phyloP scores from a whole-genome alignment of 1,140 invertebrate species.

The Megalopta genalis region DNA sequence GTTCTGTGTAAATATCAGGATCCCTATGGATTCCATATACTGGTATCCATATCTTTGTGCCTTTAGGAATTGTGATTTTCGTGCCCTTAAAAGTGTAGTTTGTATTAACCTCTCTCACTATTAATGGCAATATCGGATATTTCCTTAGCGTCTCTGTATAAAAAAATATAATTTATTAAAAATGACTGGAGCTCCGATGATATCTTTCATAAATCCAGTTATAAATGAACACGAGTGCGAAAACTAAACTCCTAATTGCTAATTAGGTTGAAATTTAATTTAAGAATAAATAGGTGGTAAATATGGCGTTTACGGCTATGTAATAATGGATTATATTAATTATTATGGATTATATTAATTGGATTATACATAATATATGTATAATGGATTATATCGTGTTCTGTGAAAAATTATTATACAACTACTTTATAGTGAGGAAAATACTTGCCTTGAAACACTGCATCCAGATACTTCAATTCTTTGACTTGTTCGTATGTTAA shows the following conservation, averaged over 20 bases:
- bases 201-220: background rate
- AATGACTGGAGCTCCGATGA: background rate
- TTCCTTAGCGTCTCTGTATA: constrained; percentile 83
- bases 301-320: no score
- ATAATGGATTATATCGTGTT: no score
- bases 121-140: constrained; percentile 80
- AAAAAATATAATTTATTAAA: background rate
- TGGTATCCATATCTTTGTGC: constrained; percentile 76
- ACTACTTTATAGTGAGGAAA: background rate
- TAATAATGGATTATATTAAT: no score
- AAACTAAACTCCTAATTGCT: no score
- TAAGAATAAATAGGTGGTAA: no score
- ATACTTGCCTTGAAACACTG: constrained; percentile 62
- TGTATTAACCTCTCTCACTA: constrained; percentile 76
- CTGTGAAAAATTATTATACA: no score
- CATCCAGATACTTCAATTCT: constrained; percentile 68
- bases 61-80: constrained; percentile 73
- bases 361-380: no score
- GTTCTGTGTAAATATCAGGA: constrained; percentile 81
- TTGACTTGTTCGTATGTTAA: constrained; percentile 64
- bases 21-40: constrained; percentile 82
- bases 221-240: background rate
- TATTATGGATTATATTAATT: no score
- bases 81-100: constrained; percentile 79
- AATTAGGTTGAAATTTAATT: no score